Conservation (phyloP, 2,888 invertebrate species). For the Ichneumoninae sp. region DNA sequence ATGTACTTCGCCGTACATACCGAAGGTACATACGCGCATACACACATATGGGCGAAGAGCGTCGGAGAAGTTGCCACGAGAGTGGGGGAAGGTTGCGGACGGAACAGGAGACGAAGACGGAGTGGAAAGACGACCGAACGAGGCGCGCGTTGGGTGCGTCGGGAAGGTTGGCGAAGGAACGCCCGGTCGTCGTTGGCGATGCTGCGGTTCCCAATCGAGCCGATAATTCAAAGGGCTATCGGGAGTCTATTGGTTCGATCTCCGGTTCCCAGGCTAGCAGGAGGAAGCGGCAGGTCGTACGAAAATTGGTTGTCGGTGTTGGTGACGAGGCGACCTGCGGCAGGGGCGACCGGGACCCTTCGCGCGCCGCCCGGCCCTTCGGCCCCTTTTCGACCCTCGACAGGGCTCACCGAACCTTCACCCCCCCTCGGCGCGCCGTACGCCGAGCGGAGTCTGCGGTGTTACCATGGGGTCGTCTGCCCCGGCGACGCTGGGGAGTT, state of each 20-base stretch:
- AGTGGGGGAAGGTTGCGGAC: slow-evolving; percentile 6
- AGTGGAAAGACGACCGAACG: not conserved
- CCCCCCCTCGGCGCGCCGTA: not conserved
- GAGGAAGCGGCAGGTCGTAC: slow-evolving; percentile 76
- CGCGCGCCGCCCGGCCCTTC: not conserved
- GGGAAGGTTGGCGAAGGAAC: slow-evolving; percentile 13
- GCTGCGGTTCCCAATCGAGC: slow-evolving; percentile 76
- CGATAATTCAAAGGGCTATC: slow-evolving; percentile 83
- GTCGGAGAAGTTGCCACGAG: not conserved
- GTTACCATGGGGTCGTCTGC: no score
- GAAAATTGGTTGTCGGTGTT: slow-evolving; percentile 73
- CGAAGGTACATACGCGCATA: not conserved
- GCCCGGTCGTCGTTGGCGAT: not conserved
- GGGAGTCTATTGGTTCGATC: slow-evolving; percentile 84
- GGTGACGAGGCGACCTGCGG: not conserved
- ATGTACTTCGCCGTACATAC: not conserved
- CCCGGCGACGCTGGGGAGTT: no score
- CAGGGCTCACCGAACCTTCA: not conserved
- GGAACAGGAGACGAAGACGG: slow-evolving; percentile 20
- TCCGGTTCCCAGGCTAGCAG: slow-evolving; percentile 81
- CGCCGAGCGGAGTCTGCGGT: no score
- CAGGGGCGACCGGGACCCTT: slow-evolving; percentile 12
- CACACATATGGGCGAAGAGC: not conserved
- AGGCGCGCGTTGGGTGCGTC: no score
- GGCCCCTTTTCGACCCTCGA: not conserved